Evolutionary conservation across 2,888 invertebrate species (phyloP).

Genomic region (Caenorhabditis sp.): DNA sequence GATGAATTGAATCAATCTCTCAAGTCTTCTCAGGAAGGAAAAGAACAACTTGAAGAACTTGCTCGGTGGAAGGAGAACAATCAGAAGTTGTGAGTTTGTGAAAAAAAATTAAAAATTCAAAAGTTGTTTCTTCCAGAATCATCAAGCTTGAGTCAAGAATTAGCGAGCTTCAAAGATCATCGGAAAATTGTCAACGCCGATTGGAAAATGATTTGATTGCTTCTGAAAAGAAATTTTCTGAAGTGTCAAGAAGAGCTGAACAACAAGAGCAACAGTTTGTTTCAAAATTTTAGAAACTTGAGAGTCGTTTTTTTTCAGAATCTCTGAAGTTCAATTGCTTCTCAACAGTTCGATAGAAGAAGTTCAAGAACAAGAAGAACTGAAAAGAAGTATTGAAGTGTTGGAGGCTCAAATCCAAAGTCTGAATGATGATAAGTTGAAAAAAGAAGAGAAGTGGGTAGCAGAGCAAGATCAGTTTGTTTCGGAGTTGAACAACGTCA

Average conservation of each 20-base stretch:
- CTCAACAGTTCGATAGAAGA: neutral
- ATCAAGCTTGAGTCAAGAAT: neutral
- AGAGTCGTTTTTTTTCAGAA: neutral
- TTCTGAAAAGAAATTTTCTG: neutral
- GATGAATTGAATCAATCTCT: neutral
- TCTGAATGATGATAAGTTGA: neutral
- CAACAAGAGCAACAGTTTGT: neutral
- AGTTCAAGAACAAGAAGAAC: neutral
- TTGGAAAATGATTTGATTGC: neutral
- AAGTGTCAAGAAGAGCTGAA: neutral
- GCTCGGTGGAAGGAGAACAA: neutral
- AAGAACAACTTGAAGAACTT: no score
- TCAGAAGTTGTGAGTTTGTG: neutral
- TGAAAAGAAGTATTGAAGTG: neutral
- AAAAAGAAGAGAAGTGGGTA: neutral
- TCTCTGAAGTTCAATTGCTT: neutral
- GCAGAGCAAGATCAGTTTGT: no score
- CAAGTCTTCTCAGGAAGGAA: no score
- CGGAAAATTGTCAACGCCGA: neutral
- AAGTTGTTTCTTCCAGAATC: neutral
- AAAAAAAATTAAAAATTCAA: no score
- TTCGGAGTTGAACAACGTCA: neutral
- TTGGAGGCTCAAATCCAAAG: neutral
- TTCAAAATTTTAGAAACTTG: no score
- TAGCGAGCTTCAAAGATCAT: no score